These are phyloP conservation scores for Carabus problematicus DNA, from an alignment of 2,888 invertebrate genomes.

Conservation along the genomic window DNA sequence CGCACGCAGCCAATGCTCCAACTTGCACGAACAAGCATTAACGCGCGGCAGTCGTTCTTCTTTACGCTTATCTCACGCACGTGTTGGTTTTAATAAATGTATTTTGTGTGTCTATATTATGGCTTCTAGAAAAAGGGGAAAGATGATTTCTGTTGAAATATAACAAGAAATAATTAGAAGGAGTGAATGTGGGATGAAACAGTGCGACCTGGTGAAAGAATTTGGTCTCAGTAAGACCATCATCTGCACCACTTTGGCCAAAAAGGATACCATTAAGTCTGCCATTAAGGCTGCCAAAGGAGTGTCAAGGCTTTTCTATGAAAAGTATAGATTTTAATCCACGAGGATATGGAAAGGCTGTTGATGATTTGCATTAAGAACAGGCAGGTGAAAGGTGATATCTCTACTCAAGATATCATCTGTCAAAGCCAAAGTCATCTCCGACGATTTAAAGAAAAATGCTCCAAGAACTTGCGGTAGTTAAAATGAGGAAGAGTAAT, in stretches of 20 bases:
- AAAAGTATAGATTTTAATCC: constrained; percentile 43
- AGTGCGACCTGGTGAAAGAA: constrained; percentile 43
- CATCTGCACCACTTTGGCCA: constrained; percentile 42
- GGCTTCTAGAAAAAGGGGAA: constrained; percentile 38
- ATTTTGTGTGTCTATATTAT: constrained; percentile 8
- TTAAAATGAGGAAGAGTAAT: constrained; percentile 42
- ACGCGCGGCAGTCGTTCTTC: constrained; percentile 21
- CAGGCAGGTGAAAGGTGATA: constrained; percentile 46
- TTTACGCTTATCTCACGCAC: constrained; percentile 2
- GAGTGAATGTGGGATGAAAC: constrained; percentile 24
- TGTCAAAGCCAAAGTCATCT: constrained; percentile 42
- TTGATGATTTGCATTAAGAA: constrained; percentile 43
- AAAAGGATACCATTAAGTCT: constrained; percentile 40
- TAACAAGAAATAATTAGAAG: constrained; percentile 42
- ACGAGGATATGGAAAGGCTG: constrained; percentile 43
- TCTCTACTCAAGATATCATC: constrained; percentile 44
- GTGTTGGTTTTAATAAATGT: constrained; percentile 2
- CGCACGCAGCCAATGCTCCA: constrained; percentile 3
- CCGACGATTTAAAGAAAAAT: constrained; percentile 44
- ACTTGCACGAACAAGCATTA: constrained; percentile 2
- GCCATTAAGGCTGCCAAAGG: constrained; percentile 34
- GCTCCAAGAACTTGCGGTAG: constrained; percentile 44
- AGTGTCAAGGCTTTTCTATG: constrained; percentile 39
- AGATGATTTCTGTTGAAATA: constrained; percentile 43
- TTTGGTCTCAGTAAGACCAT: constrained; percentile 43